Conservation (phyloP, 2,113 vertebrate species). For the Chlamydotis undulata region DNA sequence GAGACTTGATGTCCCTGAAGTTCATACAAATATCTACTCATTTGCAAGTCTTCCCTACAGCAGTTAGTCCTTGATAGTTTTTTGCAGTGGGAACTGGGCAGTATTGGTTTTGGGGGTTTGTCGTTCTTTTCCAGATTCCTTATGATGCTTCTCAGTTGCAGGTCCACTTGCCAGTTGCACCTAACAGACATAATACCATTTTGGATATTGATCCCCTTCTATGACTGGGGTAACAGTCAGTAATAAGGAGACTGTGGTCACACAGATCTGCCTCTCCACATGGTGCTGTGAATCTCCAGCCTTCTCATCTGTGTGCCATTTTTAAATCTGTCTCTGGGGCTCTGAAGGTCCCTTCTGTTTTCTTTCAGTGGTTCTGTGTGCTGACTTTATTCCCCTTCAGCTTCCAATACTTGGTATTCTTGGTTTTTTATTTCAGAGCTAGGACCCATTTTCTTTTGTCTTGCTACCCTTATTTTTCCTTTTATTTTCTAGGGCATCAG, state of each 20-base stretch:
- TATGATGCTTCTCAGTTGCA: background rate
- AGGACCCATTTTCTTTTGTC: background rate
- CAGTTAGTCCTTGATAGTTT: background rate
- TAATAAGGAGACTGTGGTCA: accelerated
- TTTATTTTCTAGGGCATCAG: background rate
- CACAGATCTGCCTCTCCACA: accelerated
- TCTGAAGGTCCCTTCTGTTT: background rate
- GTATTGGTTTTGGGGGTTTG: background rate
- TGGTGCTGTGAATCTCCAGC: background rate
- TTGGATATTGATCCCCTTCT: background rate
- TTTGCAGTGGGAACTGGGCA: background rate
- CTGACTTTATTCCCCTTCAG: background rate
- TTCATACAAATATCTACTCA: background rate
- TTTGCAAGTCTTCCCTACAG: background rate
- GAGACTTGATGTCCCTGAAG: background rate
- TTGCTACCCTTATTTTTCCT: background rate
- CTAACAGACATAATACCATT: background rate
- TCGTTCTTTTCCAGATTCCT: background rate
- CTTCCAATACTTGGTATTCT: background rate
- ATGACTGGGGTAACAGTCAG: background rate
- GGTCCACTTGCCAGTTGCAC: background rate
- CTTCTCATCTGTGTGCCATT: background rate
- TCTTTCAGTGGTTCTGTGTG: background rate
- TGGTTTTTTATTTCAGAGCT: background rate
- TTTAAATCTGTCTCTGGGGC: background rate